phyloP scores from a whole-genome alignment of 2,797 vertebrate species.

The Trematocara caparti region DNA sequence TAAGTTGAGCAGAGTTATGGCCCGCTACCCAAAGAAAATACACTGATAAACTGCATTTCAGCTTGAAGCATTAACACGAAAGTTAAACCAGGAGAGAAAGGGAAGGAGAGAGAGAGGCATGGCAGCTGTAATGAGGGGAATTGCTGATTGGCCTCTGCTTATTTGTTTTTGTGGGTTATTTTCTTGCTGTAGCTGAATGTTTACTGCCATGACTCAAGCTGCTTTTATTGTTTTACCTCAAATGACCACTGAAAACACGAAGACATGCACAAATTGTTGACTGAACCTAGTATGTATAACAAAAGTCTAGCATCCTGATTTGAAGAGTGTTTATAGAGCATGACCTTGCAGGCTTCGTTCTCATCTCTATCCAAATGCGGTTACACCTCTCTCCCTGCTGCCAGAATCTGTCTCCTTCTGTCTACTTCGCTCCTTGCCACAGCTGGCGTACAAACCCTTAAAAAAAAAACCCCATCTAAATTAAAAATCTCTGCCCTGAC shows the following conservation, averaged over 20 bases:
- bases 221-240: slow-evolving; percentile 67
- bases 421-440: slow-evolving; percentile 37
- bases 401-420: slow-evolving; percentile 63
- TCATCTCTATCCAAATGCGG: slow-evolving; percentile 69
- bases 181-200: slow-evolving; percentile 50
- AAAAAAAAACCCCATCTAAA: slow-evolving; percentile 52
- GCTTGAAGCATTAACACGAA: slow-evolving; percentile 23
- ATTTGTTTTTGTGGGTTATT: slow-evolving; percentile 43
- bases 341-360: slow-evolving; percentile 55
- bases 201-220: slow-evolving; percentile 60
- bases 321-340: slow-evolving; percentile 69
- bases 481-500: slow-evolving; percentile 73
- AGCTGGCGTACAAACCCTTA: slow-evolving; percentile 51
- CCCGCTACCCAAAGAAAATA: slow-evolving; percentile 66
- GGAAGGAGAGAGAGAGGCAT: not conserved
- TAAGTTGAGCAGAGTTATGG: slow-evolving; percentile 46
- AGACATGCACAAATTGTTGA: slow-evolving; percentile 68
- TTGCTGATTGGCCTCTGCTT: slow-evolving; percentile 38
- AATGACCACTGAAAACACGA: slow-evolving; percentile 62
- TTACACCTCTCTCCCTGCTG: slow-evolving; percentile 53
- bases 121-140: slow-evolving; percentile 23
- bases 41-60: slow-evolving; percentile 39
- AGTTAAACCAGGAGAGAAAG: slow-evolving; percentile 15
- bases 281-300: slow-evolving; percentile 55
- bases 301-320: slow-evolving; percentile 63